Conservation (phyloP, 2,888 invertebrate species). For the Geotrupes spiniger region DNA sequence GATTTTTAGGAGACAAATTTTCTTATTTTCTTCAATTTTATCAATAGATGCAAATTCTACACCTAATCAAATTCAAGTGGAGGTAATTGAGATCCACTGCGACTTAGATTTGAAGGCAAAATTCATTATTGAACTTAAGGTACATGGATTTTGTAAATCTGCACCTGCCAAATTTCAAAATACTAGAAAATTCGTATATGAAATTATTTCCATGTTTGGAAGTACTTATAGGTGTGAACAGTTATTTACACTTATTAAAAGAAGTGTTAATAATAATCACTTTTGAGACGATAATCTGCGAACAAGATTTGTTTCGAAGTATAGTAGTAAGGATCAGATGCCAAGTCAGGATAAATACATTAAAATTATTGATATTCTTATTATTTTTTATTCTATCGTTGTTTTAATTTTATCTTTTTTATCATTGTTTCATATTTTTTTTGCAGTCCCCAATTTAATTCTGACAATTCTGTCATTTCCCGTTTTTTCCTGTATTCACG, state of each 20-base stretch:
- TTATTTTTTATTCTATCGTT: too few species aligned
- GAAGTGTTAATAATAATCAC: too few species aligned
- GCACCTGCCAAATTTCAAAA: conserved; percentile 8
- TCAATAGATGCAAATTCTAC: conserved; percentile 17
- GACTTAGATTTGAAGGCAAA: conserved; percentile 22
- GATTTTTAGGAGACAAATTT: conserved; percentile 22
- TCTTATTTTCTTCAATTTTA: conserved; percentile 22
- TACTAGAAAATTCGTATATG: conserved; percentile 20
- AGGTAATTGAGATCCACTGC: conserved; percentile 19
- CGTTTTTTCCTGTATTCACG: too few species aligned
- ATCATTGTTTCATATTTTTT: too few species aligned
- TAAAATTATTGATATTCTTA: not conserved
- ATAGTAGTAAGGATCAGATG: not conserved
- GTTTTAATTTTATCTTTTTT: too few species aligned
- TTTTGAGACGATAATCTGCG: too few species aligned
- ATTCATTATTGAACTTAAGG: not conserved
- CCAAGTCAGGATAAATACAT: not conserved
- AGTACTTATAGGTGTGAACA: conserved; percentile 25
- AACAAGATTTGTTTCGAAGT: not conserved
- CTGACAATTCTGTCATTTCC: too few species aligned
- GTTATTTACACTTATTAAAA: conserved; percentile 24
- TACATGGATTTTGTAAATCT: not conserved
- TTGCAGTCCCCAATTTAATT: too few species aligned
- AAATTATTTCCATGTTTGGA: conserved; percentile 26
- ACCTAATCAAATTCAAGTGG: conserved; percentile 11